Conservation (phyloP, 64 coral and sea anemone genomes). For the Astreopora myriophthalma region DNA sequence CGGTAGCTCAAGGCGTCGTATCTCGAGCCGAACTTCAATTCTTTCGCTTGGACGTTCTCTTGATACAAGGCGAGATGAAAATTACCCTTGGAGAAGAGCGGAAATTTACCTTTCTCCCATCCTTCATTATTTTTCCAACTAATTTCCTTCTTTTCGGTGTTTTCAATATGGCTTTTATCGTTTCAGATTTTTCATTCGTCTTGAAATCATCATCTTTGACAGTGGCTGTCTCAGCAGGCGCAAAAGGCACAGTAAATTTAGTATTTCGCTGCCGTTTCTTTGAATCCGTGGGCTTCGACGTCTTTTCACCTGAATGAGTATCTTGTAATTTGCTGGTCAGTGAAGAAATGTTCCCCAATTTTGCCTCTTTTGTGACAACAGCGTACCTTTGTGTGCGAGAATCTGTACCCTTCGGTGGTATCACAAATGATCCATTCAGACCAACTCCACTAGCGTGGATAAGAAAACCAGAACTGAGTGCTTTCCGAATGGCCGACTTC, state of each 20-base stretch:
- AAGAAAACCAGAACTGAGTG: constrained; percentile 62
- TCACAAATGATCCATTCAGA: constrained; percentile 80
- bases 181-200: neutral
- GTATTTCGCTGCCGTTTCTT: constrained; percentile 51
- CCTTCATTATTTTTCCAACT: neutral
- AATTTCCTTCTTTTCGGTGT: neutral
- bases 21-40: neutral
- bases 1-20: neutral
- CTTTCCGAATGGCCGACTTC: constrained; percentile 61
- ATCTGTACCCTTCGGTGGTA: neutral
- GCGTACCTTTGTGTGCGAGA: neutral
- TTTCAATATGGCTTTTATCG: constrained; percentile 32
- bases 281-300: neutral
- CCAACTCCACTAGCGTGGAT: constrained; percentile 71
- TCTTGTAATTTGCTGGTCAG: neutral
- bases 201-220: neutral
- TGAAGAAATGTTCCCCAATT: constrained; percentile 36
- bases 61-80: constrained; percentile 57
- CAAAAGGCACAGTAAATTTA: neutral
- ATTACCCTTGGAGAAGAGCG: constrained; percentile 28
- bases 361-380: constrained; percentile 62
- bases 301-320: neutral
- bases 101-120: constrained; percentile 41
- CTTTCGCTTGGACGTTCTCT: constrained; percentile 4
- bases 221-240: neutral